Percentiles rank a stretch among this genome's conserved stretches.
Evolutionary conservation across 2,797 vertebrate species (phyloP).

Genomic region (Trematomus bernacchii): DNA sequence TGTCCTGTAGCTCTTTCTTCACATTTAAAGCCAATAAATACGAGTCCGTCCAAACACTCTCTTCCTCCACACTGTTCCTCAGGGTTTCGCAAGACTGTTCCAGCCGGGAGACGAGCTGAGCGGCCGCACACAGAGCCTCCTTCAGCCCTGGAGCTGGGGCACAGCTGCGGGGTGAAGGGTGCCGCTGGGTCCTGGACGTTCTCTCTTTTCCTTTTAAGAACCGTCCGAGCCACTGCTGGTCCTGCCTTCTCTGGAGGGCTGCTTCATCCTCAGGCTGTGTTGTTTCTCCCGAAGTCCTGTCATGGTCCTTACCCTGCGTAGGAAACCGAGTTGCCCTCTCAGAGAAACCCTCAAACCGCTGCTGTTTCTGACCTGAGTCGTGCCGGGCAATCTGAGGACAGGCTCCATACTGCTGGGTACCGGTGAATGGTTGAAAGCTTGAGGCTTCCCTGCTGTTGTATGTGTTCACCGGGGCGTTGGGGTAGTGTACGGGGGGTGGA

Average conservation of each 20-base stretch:
- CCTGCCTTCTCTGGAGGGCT: slow-evolving; percentile 57
- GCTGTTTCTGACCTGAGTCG: slow-evolving; percentile 3
- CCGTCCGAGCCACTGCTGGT: slow-evolving; percentile 73
- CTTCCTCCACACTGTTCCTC: slow-evolving; percentile 71
- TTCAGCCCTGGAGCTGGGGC: slow-evolving; percentile 34
- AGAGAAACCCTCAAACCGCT: slow-evolving; percentile 1
- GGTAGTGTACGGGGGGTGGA: slow-evolving; percentile 27
- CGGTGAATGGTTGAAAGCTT: not conserved
- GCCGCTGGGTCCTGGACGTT: not conserved
- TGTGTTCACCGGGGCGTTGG: not conserved
- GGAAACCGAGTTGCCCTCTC: not conserved
- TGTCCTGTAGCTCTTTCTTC: slow-evolving; percentile 67
- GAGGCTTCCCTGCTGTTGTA: slow-evolving; percentile 10
- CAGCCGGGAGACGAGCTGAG: slow-evolving; percentile 75
- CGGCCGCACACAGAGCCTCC: slow-evolving; percentile 66
- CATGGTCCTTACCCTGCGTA: not conserved
- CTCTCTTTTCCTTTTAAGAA: slow-evolving; percentile 59
- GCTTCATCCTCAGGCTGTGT: slow-evolving; percentile 38
- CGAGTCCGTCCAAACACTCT: slow-evolving; percentile 72
- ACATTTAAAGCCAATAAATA: slow-evolving; percentile 58
- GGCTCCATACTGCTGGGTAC: slow-evolving; percentile 7
- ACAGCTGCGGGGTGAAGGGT: not conserved
- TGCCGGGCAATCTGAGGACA: slow-evolving; percentile 11
- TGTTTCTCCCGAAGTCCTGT: not conserved
- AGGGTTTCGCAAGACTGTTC: slow-evolving; percentile 74